Percentiles rank a stretch among this genome's conserved stretches.
Conservation (phyloP, 2,797 vertebrate species). For the Chiloscyllium punctatum region DNA sequence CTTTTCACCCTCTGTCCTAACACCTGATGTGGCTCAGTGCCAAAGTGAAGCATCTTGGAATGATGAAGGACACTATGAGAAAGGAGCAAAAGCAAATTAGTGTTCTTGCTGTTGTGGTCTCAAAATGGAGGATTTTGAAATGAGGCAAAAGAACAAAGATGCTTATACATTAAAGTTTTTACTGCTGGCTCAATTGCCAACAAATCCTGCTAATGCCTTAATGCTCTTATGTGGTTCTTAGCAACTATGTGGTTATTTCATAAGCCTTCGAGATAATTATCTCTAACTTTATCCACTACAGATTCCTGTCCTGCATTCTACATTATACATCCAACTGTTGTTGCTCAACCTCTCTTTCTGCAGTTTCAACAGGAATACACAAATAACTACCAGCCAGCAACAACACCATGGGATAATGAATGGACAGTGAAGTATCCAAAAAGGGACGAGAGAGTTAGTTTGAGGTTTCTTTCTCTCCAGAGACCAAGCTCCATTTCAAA, state of each 20-base stretch:
- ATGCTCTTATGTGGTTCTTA: neutral
- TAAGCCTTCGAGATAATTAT: slow-evolving; percentile 29
- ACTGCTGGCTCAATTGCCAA: neutral
- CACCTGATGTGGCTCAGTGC: neutral
- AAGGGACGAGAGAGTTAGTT: neutral
- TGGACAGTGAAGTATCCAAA: neutral
- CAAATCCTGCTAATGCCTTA: slow-evolving; percentile 14
- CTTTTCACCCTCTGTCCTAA: neutral
- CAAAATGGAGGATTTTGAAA: neutral
- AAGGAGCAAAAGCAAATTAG: neutral
- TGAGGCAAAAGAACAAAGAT: neutral
- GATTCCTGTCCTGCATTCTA: neutral
- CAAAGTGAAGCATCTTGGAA: neutral
- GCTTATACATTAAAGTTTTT: neutral
- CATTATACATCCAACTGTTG: no score
- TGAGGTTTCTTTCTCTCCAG: neutral
- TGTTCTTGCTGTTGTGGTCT: neutral
- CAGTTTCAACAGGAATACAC: neutral
- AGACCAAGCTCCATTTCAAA: neutral
- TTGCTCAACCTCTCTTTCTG: neutral
- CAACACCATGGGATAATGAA: neutral
- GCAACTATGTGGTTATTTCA: neutral
- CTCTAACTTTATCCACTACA: slow-evolving; percentile 18
- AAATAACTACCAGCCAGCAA: neutral
- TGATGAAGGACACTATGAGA: neutral